A percentile compares a stretch with the other conserved stretches of the same genome.
phyloP scores from a whole-genome alignment of 2,113 vertebrate species.

The human (Homo sapiens) region GRCh38 chr15:59118001-59118500 shows the following conservation, averaged over 20 bases:
- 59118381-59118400: not conserved
- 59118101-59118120: not conserved
- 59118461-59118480: no score
- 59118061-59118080: not conserved
- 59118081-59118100: not conserved
- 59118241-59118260: not conserved
- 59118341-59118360: not conserved
- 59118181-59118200: not conserved
- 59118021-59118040: not conserved
- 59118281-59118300: not conserved
- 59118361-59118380: not conserved
- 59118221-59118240: not conserved
- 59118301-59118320: fast-evolving
- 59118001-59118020: not conserved
- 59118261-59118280: no score
- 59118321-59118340: not conserved
- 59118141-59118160: not conserved
- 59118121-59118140: not conserved
- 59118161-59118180: not conserved
- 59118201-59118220: not conserved
- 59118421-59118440: no score
- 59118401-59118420: no score
- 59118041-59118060: not conserved
- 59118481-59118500: no score
- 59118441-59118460: no score